A percentile compares a stretch with the other conserved stretches of the same genome.
Conservation (phyloP, 2,888 invertebrate genomes). For the Trissoscelio sp. region DNA sequence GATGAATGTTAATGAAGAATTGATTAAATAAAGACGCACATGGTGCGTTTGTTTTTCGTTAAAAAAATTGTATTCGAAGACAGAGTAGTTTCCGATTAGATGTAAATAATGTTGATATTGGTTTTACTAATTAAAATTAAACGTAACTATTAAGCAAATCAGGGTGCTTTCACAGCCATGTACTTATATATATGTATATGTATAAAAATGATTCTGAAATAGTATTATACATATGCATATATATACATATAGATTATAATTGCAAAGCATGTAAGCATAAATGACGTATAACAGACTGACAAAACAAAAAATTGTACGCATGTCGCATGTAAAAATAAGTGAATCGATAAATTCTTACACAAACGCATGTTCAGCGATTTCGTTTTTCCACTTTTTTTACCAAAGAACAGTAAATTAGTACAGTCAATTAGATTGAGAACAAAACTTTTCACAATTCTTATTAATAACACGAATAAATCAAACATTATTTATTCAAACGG, state of each 20-base stretch:
- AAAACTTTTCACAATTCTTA: too few relatives aligned
- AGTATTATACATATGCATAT: background rate
- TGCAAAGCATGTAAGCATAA: constrained; percentile 67
- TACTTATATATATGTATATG: constrained; percentile 30
- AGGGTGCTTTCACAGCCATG: constrained; percentile 81
- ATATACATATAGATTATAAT: constrained; percentile 64
- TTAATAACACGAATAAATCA: too few relatives aligned
- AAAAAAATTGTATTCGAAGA: background rate
- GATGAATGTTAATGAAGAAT: too few relatives aligned
- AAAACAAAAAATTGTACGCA: background rate
- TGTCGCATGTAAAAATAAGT: background rate
- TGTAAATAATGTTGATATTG: constrained; percentile 54
- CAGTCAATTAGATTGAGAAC: too few relatives aligned
- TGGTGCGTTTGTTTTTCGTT: constrained; percentile 13
- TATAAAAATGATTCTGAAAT: background rate
- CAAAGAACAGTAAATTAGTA: background rate
- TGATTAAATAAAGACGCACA: background rate
- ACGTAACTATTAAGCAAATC: constrained; percentile 76
- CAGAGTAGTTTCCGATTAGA: background rate
- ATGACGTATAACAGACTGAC: constrained; percentile 75
- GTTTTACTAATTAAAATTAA: constrained; percentile 25
- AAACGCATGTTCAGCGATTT: background rate
- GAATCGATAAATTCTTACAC: background rate
- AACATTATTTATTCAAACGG: too few relatives aligned
- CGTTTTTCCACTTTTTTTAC: background rate